Percentiles rank a stretch among this genome's conserved stretches.
Conservation (phyloP, 2,113 vertebrate species). For the Platysteira castanea region DNA sequence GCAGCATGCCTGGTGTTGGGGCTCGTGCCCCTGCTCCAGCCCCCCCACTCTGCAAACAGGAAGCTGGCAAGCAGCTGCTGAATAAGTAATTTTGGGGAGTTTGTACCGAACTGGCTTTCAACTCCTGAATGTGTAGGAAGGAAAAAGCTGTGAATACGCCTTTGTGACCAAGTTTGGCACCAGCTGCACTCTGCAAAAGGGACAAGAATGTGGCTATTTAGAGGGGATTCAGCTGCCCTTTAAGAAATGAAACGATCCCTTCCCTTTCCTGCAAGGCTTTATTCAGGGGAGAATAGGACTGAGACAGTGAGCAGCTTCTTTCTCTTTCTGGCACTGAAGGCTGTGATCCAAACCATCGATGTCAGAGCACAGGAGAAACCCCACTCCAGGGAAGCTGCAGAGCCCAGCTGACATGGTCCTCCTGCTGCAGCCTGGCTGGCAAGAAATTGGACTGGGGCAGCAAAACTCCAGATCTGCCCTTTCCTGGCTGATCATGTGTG, state of each 20-base stretch:
- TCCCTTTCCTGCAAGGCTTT: constrained; percentile 57
- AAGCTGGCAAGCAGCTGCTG: constrained; percentile 52
- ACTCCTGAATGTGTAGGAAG: constrained; percentile 66
- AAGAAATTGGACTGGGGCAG: background rate
- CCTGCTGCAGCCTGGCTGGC: background rate
- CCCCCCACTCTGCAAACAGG: background rate
- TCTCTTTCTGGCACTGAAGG: background rate
- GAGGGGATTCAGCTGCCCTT: constrained; percentile 65
- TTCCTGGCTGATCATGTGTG: accelerated
- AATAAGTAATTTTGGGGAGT: constrained; percentile 61
- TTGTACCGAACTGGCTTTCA: constrained; percentile 63
- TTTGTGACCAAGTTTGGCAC: constrained; percentile 68
- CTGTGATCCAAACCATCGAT: background rate
- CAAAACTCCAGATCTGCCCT: background rate
- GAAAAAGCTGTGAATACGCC: constrained; percentile 60
- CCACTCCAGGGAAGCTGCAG: background rate
- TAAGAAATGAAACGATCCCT: constrained; percentile 54
- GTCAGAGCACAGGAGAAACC: background rate
- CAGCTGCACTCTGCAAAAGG: background rate
- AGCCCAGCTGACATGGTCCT: background rate
- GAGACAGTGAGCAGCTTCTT: constrained; percentile 50
- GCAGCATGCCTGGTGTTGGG: background rate
- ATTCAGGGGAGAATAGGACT: constrained; percentile 19
- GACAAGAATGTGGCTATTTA: constrained; percentile 71
- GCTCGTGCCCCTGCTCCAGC: background rate